A percentile compares a stretch with the other conserved stretches of the same genome.
Evolutionary conservation across 2,113 vertebrate species (phyloP).

Genomic region (Stegostoma tigrinum): DNA sequence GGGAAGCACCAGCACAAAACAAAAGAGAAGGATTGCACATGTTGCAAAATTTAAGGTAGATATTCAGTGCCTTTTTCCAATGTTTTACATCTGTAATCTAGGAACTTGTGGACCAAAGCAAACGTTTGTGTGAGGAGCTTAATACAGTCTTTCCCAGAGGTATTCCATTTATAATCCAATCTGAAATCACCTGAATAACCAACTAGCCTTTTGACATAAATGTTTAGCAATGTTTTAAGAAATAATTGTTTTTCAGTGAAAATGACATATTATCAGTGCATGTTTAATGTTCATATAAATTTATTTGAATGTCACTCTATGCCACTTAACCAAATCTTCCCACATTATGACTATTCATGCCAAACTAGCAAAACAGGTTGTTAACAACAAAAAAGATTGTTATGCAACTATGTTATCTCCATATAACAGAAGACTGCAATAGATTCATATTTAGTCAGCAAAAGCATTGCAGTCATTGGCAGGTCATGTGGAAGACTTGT

Average conservation of each 20-base stretch:
- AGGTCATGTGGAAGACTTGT: background rate
- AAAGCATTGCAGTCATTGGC: background rate
- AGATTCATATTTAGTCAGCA: background rate
- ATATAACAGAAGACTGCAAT: background rate
- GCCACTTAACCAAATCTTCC: too few species aligned
- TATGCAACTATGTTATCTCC: background rate
- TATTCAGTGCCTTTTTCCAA: slow-evolving; percentile 10
- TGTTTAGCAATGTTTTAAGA: too few species aligned
- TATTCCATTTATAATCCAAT: background rate
- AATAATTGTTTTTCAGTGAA: too few species aligned
- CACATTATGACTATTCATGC: background rate
- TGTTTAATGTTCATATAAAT: too few species aligned
- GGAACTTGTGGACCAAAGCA: background rate
- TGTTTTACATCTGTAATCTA: background rate
- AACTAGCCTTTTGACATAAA: too few species aligned
- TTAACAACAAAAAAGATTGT: background rate
- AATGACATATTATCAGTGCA: too few species aligned
- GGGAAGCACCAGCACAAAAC: slow-evolving; percentile 40
- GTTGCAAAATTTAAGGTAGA: slow-evolving; percentile 47
- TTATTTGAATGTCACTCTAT: background rate
- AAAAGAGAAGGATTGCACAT: slow-evolving; percentile 59
- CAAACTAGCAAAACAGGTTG: background rate
- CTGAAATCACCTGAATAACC: too few species aligned
- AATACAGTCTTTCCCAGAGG: background rate
- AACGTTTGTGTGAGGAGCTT: background rate